Percentiles rank a stretch among this genome's conserved stretches.
These are phyloP conservation scores for Apus apus DNA, from an alignment of 2,113 vertebrate species.

Conservation along the genomic window DNA sequence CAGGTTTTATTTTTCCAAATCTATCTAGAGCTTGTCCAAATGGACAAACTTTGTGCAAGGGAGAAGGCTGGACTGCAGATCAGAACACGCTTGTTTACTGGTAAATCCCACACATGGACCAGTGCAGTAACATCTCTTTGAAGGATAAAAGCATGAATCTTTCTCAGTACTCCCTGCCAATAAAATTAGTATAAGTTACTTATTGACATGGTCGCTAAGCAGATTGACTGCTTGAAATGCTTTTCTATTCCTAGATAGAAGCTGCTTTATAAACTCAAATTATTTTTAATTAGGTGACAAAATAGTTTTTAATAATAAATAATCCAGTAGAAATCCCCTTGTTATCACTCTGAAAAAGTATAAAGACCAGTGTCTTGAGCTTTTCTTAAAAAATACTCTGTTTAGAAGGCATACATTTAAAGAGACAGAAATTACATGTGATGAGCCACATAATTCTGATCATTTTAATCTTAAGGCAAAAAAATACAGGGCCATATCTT, in stretches of 20 bases:
- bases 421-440: not conserved
- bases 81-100: not conserved
- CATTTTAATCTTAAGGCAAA: not conserved
- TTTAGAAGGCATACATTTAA: not conserved
- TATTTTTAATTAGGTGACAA: not conserved
- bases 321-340: not conserved
- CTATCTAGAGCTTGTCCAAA: not conserved
- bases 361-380: not conserved
- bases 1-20: not conserved
- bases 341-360: not conserved
- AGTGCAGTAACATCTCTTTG: not conserved
- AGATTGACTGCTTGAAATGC: not conserved
- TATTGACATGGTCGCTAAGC: not conserved
- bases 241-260: not conserved
- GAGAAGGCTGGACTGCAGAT: not conserved
- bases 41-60: not conserved
- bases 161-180: not conserved
- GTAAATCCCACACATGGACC: not conserved
- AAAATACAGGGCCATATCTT: not conserved
- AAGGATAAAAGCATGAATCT: not conserved
- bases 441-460: not conserved
- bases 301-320: not conserved
- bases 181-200: not conserved
- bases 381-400: not conserved
- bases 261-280: not conserved